Evolutionary conservation across 2,797 vertebrate genomes (phyloP).

Genomic region (Vespertilio murinus): DNA sequence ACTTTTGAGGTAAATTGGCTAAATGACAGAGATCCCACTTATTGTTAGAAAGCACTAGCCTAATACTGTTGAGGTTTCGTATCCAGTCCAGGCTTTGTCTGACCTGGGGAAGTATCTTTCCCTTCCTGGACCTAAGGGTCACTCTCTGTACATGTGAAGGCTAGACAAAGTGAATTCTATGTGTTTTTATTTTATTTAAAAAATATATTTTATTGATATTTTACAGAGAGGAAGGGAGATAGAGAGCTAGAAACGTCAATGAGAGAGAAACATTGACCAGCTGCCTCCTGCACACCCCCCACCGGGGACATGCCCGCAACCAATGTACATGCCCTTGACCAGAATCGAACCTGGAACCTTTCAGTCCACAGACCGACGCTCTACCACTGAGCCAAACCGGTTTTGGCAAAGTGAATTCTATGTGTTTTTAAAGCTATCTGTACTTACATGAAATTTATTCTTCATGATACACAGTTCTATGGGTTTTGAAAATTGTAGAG

Average conservation of each 20-base stretch:
- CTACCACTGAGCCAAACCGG: too few species aligned
- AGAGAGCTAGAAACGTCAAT: too few species aligned
- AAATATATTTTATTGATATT: too few species aligned
- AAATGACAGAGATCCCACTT: neutral
- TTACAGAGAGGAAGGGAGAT: too few species aligned
- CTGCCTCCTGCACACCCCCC: too few species aligned
- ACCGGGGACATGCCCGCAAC: too few species aligned
- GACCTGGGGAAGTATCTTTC: neutral
- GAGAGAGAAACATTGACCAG: too few species aligned
- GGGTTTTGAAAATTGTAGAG: slow-evolving; percentile 8
- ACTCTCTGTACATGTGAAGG: neutral
- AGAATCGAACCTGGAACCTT: too few species aligned
- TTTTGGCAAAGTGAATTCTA: too few species aligned
- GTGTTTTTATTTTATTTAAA: too few species aligned
- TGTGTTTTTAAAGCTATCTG: neutral
- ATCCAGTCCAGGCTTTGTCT: neutral
- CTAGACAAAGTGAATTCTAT: neutral
- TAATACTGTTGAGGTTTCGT: neutral
- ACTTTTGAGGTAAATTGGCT: neutral
- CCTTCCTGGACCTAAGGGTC: neutral
- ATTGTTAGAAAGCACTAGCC: neutral
- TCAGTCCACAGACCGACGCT: too few species aligned
- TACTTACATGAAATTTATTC: neutral
- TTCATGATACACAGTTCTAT: neutral
- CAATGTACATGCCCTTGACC: too few species aligned